Evolutionary conservation across 2,888 invertebrate genomes (phyloP), one percentile per base, ranked within the genome.

Genomic region (Orthonevra nobilis): DNA sequence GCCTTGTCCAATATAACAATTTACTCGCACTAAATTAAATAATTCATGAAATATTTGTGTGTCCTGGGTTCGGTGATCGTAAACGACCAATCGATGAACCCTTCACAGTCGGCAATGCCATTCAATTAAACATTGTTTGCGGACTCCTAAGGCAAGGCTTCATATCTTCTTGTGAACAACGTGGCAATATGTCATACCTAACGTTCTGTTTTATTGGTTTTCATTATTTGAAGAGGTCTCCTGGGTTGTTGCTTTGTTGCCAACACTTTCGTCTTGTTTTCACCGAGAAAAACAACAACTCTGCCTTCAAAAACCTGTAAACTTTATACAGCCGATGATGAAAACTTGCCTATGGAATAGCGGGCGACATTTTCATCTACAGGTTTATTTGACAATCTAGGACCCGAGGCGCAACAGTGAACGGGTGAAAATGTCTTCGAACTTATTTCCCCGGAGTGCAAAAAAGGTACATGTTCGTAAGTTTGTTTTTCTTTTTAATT

Each of bases 61-160:
- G n/a, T n/a, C n/a, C 40, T 30, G 9, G 23, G 12, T 30, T 10
- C 4, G 38, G 54, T 26, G 3, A 28, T 23, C 23, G 14, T 19
- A 61, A 61, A 48, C 38, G 38, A 38, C 61, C 46, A 48, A 46
- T 61, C 46, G 48, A 36, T 61, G 36, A 48, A 34, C 38, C 28
- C 38, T 19, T 20, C 30, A 30, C 9, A 4, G 7, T 14, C 19
- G 14, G n/a, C 19, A 26, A 12, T 2, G 48, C 32, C 46, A 61
- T 61, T 61, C 36, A 46, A 61, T 61, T 38, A 50, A 38, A 48
- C 50, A 38, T 26, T 63, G 38, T 50, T 63, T 63, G 48, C 10
- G 19, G 6, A 28, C 30, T 10, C 61, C 48, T 63, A 48, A 50
- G 15, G 38, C 48, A 63, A 63, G 38, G 30, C 20, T 9, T 44